Evolutionary conservation across 2,888 invertebrate species (phyloP).

Genomic region (Drosophila siamana): DNA sequence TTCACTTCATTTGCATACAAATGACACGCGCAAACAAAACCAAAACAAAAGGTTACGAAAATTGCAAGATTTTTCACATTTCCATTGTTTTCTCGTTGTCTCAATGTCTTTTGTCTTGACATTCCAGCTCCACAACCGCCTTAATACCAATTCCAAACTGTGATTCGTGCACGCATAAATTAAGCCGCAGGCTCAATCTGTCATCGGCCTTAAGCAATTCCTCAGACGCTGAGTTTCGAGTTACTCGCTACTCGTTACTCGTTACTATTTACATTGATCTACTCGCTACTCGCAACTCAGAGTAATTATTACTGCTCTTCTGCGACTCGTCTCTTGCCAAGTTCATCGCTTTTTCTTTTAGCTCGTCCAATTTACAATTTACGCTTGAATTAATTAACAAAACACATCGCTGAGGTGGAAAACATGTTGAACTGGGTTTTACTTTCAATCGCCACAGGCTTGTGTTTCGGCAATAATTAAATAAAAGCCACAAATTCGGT

Average conservation of each 20-base stretch:
- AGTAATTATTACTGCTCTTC: background rate
- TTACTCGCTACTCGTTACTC: background rate
- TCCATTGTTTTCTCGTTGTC: constrained; percentile 38
- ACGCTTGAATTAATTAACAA: background rate
- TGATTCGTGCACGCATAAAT: constrained; percentile 29
- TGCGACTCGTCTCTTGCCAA: background rate
- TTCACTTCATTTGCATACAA: constrained; percentile 78
- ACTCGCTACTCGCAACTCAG: background rate
- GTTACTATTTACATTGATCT: background rate
- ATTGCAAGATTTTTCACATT: constrained; percentile 37
- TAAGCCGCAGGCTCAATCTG: constrained; percentile 9
- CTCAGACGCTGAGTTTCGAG: too few species aligned
- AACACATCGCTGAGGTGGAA: constrained; percentile 8
- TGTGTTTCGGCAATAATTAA: constrained; percentile 4
- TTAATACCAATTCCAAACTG: background rate
- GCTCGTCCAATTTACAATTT: too few species aligned
- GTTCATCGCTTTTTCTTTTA: too few species aligned
- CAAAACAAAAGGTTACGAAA: constrained; percentile 8
- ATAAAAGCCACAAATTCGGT: background rate
- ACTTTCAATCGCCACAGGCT: constrained; percentile 8
- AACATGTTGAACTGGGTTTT: constrained; percentile 23
- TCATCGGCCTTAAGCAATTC: background rate
- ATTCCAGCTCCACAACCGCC: background rate
- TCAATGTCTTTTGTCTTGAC: constrained; percentile 20
- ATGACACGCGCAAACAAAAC: constrained; percentile 38